phyloP scores from a whole-genome alignment of 2,113 vertebrate species.

The Seriola aureovittata region DNA sequence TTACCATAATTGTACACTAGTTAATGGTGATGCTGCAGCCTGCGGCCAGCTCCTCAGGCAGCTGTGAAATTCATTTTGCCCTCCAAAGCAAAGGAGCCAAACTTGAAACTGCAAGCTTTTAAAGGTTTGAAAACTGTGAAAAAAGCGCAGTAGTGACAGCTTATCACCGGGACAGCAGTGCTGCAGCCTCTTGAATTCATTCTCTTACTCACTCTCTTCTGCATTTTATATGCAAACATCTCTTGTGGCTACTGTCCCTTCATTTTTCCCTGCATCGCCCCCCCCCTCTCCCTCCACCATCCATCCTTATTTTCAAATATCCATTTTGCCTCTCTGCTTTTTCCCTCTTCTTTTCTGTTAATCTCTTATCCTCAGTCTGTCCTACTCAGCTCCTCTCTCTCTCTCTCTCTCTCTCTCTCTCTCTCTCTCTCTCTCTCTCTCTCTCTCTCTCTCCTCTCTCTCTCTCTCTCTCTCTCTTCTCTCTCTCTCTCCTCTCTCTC shows the following conservation, averaged over 20 bases:
- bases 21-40: constrained; percentile 17
- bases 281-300: constrained; percentile 21
- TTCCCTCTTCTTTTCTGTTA: constrained; percentile 27
- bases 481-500: background rate
- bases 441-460: constrained; percentile 10
- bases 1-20: constrained; percentile 4
- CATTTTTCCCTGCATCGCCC: constrained; percentile 36
- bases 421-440: constrained; percentile 16
- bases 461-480: constrained; percentile 19
- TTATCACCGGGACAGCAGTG: constrained; percentile 71
- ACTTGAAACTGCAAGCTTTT: constrained; percentile 62
- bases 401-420: constrained; percentile 17
- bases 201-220: constrained; percentile 38
- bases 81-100: constrained; percentile 33
- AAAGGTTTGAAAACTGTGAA: constrained; percentile 65
- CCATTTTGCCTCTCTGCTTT: constrained; percentile 36
- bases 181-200: constrained; percentile 60
- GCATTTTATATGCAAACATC: constrained; percentile 50
- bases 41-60: constrained; percentile 18
- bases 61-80: constrained; percentile 49
- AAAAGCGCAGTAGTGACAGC: constrained; percentile 36
- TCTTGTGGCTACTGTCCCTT: constrained; percentile 48
- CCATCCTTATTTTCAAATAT: constrained; percentile 62
- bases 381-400: constrained; percentile 7
- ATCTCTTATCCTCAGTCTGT: constrained; percentile 46